These are phyloP conservation scores for Suillia variegata DNA, from an alignment of 2,888 invertebrate species.

Conservation along the genomic window DNA sequence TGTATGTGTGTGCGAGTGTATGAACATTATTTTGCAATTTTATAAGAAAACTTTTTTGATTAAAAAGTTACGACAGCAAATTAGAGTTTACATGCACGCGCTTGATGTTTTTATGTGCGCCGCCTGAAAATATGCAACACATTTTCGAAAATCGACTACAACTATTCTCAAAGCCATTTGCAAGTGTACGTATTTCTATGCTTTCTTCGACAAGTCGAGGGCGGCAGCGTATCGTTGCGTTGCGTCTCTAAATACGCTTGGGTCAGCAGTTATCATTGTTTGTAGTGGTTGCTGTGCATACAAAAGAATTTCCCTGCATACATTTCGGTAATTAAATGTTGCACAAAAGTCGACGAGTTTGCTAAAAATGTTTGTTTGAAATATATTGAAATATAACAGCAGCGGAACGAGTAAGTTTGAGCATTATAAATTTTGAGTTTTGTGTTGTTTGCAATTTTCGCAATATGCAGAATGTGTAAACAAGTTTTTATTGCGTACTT, in stretches of 20 bases:
- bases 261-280: not conserved
- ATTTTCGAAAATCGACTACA: too few relatives aligned
- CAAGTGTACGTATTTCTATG: not conserved
- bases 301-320: conserved; percentile 17
- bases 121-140: not conserved
- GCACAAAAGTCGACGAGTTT: not conserved
- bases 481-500: too few relatives aligned
- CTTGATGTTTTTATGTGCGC: conserved; percentile 1
- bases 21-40: conserved; percentile 18
- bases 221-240: not conserved
- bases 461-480: too few relatives aligned
- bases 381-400: not conserved
- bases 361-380: not conserved
- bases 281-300: not conserved
- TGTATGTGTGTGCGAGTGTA: not conserved
- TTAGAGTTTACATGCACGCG: conserved; percentile 5
- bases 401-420: not conserved
- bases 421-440: not conserved
- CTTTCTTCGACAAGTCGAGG: not conserved
- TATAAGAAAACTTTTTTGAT: conserved; percentile 18
- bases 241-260: not conserved
- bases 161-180: not conserved
- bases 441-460: not conserved
- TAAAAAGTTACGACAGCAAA: conserved; percentile 21
- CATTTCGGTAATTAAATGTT: conserved; percentile 15